Conservation (phyloP, 2,113 vertebrate genomes). For the Tetraodon nigroviridis region DNA sequence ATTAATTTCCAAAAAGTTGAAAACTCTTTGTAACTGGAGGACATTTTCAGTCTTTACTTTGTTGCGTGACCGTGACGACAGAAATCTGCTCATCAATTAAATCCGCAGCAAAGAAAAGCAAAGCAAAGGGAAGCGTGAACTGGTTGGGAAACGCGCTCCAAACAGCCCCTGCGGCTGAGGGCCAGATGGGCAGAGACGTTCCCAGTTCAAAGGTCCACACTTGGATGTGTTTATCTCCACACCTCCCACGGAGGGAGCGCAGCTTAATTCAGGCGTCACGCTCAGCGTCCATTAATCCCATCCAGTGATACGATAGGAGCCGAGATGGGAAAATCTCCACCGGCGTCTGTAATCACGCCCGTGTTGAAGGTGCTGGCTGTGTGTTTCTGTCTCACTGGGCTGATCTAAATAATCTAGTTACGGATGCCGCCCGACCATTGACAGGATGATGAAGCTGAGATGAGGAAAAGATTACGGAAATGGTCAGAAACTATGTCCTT, state of each 20-base stretch:
- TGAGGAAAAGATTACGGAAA: slow-evolving; percentile 29
- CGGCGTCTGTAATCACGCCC: slow-evolving; percentile 50
- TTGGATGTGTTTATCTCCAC: slow-evolving; percentile 50
- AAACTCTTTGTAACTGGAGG: no score
- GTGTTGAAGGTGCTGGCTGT: slow-evolving; percentile 8
- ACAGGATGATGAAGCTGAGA: slow-evolving; percentile 32
- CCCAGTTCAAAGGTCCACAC: slow-evolving; percentile 49
- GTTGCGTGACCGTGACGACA: no score
- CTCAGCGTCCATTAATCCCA: slow-evolving; percentile 65
- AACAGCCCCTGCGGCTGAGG: slow-evolving; percentile 32
- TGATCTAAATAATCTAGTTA: slow-evolving; percentile 60
- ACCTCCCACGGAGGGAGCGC: slow-evolving; percentile 34
- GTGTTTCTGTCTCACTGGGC: slow-evolving; percentile 17
- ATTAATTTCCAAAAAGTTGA: no score
- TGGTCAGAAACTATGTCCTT: slow-evolving; percentile 9
- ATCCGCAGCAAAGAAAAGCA: no score
- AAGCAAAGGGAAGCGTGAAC: no score
- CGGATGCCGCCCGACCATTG: slow-evolving; percentile 11
- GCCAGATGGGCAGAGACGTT: slow-evolving; percentile 60
- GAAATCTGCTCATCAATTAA: no score
- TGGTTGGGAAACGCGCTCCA: no score
- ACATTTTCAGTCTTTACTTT: no score
- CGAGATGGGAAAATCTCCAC: slow-evolving; percentile 54
- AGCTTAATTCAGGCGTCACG: slow-evolving; percentile 63
- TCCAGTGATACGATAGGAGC: slow-evolving; percentile 64